Conservation (phyloP, 1,140 invertebrate genomes). For the Drosophila triauraria region DNA sequence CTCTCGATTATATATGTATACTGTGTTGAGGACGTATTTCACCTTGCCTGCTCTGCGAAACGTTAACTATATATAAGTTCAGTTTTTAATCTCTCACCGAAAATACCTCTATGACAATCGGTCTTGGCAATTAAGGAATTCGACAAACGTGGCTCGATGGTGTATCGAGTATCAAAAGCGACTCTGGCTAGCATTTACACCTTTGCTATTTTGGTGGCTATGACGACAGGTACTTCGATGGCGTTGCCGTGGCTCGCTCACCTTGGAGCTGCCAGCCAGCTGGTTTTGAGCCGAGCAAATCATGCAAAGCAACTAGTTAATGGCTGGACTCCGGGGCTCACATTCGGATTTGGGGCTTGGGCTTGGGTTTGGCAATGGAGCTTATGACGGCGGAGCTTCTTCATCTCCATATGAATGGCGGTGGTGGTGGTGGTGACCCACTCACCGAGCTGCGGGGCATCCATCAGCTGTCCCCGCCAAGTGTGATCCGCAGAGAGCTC, state of each 20-base stretch:
- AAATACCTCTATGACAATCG: conserved; percentile 4
- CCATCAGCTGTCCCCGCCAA: conserved; percentile 38
- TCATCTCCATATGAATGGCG: conserved; percentile 52
- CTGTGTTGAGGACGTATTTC: conserved; percentile 6
- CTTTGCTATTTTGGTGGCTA: conserved; percentile 60
- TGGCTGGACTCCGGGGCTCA: conserved; percentile 38
- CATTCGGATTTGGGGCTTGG: conserved; percentile 19
- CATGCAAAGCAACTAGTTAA: conserved; percentile 66
- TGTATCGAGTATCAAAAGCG: conserved; percentile 42
- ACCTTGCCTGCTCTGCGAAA: conserved; percentile 20
- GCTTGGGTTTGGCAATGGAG: conserved; percentile 39
- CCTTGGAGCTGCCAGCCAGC: conserved; percentile 60
- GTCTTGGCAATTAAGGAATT: conserved; percentile 44
- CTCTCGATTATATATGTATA: neutral
- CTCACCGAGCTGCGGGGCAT: conserved; percentile 18
- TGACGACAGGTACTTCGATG: conserved; percentile 67
- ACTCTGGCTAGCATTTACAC: conserved; percentile 53
- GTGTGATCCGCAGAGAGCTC: conserved; percentile 6
- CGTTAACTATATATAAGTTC: conserved; percentile 7
- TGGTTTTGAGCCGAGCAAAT: conserved; percentile 63
- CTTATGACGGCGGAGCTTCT: conserved; percentile 29
- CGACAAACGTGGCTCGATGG: conserved; percentile 45
- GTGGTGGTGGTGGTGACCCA: conserved; percentile 23
- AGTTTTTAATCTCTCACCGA: neutral
- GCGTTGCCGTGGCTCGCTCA: conserved; percentile 58